Base-by-base conservation (phyloP, 2,797 vertebrate species). In the Oreonectes daqikongensis region DNA sequence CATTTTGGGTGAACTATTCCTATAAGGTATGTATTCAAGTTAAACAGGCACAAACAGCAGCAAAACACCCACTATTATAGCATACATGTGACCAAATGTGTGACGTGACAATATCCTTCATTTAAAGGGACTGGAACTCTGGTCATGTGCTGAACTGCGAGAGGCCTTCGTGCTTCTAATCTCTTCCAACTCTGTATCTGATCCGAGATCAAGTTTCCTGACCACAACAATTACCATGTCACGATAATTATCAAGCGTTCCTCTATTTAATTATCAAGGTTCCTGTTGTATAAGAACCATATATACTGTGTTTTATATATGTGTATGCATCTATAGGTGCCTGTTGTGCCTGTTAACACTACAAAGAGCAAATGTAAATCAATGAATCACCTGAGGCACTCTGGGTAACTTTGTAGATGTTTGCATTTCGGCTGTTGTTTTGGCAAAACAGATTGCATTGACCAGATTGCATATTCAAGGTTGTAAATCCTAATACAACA, bases 401-500 rank as follows among this genome's bases (percentile, higher is more conserved):
- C 46, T 65, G 46, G 46, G 55, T 53, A 60, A 32, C 22, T 53
- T 53, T 46, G 64, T 61, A 66, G 55, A 11, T 77, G 38, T 59
- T 30, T 80, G 18, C 32, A 50, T 44, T 26, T 53, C 6, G 20
- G 66, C 53, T 59, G 9, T 57, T 67, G 64, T 73, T 77, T 77
- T 69, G 69, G 75, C 60, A 70, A 66, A 69, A 68, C 65, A 70
- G 57, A 52, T 59, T 77, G 57, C 66, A 70, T 77, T 53, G 44
- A 52, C 55, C 17, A 52, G 52, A 72, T 61, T 69, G 38, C 55
- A 69, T 69, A 57, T 68, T 24, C 67, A 75, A 79, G 12, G 48
- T 55, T 57, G 66, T 48, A 32, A 11, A n/a, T 59, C 3, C 53
- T 32, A 30, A 28, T 40, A 30, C 46, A 52, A 64, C 59, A 52